Evolutionary conservation across 2,888 invertebrate genomes (phyloP).

Genomic region (Erynnis tages): DNA sequence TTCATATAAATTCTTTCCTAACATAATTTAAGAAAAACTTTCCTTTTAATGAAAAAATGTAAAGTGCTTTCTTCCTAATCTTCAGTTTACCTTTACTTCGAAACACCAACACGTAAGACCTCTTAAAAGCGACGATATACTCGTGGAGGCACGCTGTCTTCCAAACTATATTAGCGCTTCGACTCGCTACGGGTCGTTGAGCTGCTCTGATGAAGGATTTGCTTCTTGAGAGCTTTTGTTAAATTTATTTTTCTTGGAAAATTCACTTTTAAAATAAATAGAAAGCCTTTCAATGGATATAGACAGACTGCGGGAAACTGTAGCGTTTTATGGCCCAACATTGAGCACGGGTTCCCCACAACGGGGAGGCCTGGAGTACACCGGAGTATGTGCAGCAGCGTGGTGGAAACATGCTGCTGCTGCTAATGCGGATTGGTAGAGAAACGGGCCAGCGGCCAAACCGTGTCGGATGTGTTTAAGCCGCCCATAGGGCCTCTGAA

Average conservation of each 20-base stretch:
- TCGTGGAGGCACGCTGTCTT: slow-evolving; percentile 50
- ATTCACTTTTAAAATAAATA: slow-evolving; percentile 60
- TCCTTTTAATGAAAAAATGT: slow-evolving; percentile 14
- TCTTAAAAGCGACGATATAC: slow-evolving; percentile 38
- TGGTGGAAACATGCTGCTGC: too few relatives aligned
- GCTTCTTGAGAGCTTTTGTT: slow-evolving; percentile 71
- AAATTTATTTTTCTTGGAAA: slow-evolving; percentile 60
- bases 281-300: slow-evolving; percentile 43
- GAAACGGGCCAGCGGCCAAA: too few relatives aligned
- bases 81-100: slow-evolving; percentile 36
- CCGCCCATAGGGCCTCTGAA: too few relatives aligned
- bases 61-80: slow-evolving; percentile 29
- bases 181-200: slow-evolving; percentile 61
- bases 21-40: too few relatives aligned
- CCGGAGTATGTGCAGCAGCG: too few relatives aligned
- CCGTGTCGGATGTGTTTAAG: too few relatives aligned
- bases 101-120: slow-evolving; percentile 39
- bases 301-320: slow-evolving; percentile 46
- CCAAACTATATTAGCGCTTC: slow-evolving; percentile 66
- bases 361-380: too few relatives aligned
- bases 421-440: too few relatives aligned
- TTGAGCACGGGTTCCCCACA: too few relatives aligned
- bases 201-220: slow-evolving; percentile 72
- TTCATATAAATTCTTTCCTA: slow-evolving; percentile 4
- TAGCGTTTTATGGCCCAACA: slow-evolving; percentile 36